Percentiles rank a stretch among this genome's conserved stretches.
These are phyloP conservation scores for Luidia sarsii DNA, from an alignment of 53 echinoderm and acorn worm genomes.

Conservation along the genomic window DNA sequence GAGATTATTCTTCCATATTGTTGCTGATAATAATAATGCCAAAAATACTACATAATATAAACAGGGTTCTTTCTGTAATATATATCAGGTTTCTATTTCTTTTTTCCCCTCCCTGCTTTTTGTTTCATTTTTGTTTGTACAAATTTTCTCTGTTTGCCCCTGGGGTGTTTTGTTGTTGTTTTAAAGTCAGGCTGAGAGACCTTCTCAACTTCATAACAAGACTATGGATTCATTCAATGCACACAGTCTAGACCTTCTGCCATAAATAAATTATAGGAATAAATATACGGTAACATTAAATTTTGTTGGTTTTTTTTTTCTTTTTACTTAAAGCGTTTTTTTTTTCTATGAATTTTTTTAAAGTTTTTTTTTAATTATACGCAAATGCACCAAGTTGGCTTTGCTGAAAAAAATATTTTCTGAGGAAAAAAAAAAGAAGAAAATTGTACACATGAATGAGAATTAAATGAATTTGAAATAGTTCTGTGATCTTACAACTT, in stretches of 20 bases:
- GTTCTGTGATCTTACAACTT: no score
- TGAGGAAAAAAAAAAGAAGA: no score
- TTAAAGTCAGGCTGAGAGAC: no score
- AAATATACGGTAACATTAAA: conserved; percentile 55
- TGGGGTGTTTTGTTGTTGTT: no score
- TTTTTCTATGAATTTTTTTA: conserved; percentile 29
- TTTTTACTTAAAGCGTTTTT: conserved; percentile 32
- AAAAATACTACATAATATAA: conserved; percentile 45
- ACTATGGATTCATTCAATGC: no score
- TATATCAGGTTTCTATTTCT: no score
- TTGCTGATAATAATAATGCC: neutral
- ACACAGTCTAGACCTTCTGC: conserved; percentile 19
- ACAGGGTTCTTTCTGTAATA: conserved; percentile 15
- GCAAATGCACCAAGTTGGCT: conserved; percentile 44
- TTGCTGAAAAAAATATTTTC: conserved; percentile 25
- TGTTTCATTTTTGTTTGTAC: neutral
- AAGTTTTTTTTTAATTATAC: neutral
- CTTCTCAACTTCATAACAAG: no score
- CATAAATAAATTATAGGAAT: conserved; percentile 56
- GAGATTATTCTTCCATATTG: neutral
- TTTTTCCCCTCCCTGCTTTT: no score
- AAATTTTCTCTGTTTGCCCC: conserved; percentile 2
- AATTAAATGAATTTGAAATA: neutral
- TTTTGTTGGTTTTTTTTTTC: conserved; percentile 26
- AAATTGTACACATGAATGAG: conserved; percentile 25